A percentile compares a stretch with the other conserved stretches of the same genome.
These are phyloP conservation scores for Melikaiella ostensackeni DNA, from an alignment of 2,888 invertebrate genomes.

Conservation along the genomic window DNA sequence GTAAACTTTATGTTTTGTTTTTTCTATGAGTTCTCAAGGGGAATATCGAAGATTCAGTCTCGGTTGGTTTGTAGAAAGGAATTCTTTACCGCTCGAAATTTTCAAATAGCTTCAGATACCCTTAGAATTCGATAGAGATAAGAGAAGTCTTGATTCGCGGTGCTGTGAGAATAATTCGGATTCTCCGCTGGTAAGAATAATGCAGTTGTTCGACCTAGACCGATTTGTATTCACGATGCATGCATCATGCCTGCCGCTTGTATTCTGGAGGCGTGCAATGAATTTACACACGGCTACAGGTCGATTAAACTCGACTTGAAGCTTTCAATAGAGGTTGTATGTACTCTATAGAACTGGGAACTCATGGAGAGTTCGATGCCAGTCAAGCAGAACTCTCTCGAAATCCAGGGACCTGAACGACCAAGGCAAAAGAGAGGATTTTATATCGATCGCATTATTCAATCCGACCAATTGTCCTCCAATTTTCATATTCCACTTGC, in stretches of 20 bases:
- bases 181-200: conserved; percentile 14
- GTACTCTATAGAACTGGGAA: conserved; percentile 36
- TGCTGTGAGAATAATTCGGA: neutral
- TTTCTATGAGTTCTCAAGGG: neutral
- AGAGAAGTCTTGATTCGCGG: neutral
- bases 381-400: conserved; percentile 53
- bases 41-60: neutral
- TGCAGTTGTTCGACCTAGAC: conserved; percentile 35
- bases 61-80: neutral
- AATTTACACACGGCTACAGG: conserved; percentile 43
- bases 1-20: too few relatives aligned
- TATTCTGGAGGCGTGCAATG: conserved; percentile 42
- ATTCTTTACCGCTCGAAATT: neutral
- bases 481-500: conserved; percentile 20
- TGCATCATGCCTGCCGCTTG: conserved; percentile 45
- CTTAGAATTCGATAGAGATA: conserved; percentile 4
- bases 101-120: neutral
- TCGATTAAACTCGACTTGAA: conserved; percentile 40
- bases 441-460: conserved; percentile 5
- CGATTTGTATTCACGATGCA: conserved; percentile 53
- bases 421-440: neutral
- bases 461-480: neutral
- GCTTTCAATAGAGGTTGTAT: conserved; percentile 18
- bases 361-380: conserved; percentile 62
- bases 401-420: conserved; percentile 1